Evolutionary conservation across 2,888 invertebrate species (phyloP), one percentile per base, ranked within the genome.

Genomic region (Drosophila flavopinicola): DNA sequence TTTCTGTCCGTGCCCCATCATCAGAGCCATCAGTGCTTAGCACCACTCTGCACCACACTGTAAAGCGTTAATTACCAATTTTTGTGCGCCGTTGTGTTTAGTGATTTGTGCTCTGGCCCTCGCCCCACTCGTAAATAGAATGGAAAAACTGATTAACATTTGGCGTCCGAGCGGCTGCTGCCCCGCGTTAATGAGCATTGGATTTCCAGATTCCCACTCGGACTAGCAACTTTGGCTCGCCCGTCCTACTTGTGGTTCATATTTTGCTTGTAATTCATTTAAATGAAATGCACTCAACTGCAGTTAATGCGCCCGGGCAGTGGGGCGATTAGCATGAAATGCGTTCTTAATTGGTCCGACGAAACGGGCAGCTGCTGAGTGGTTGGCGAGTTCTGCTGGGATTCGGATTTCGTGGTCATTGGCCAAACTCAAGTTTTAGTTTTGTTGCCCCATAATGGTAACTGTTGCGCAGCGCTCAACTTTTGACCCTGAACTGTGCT

Each of bases 251-350:
- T 33, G 29, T 37, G 27, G 38, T 58, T 87, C 72, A 87, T 82
- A 83, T 87, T 87, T 78, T 42, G 78, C 78, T 70, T 75, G 78
- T 80, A 85, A 87, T 87, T 83, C 75, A 75, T 82, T 87, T 73
- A 85, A 83, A 87, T 71, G 68, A 87, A 80, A 82, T 87, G 85
- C 87, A 87, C 83, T 83, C 80, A 76, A 80, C 73, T 85, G 82
- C 85, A 86, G 61, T 66, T 52, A 64, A 72, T 69, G 54, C 48
- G 54, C n/a, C 15, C 23, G 25, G 38, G 39, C 52, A 58, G 57
- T 23, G 17, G 27, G 44, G 51, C 85, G 85, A 75, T 82, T 64
- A 67, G 77, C 69, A 61, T 63, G 61, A 71, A 85, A 82, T 83
- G 76, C 68, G 76, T 77, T 69, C 64, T 66, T 87, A 87, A 83